A percentile compares a stretch with the other conserved stretches of the same genome.
Evolutionary conservation across 2,888 invertebrate species (phyloP).

Genomic region (Tiphia femorata): DNA sequence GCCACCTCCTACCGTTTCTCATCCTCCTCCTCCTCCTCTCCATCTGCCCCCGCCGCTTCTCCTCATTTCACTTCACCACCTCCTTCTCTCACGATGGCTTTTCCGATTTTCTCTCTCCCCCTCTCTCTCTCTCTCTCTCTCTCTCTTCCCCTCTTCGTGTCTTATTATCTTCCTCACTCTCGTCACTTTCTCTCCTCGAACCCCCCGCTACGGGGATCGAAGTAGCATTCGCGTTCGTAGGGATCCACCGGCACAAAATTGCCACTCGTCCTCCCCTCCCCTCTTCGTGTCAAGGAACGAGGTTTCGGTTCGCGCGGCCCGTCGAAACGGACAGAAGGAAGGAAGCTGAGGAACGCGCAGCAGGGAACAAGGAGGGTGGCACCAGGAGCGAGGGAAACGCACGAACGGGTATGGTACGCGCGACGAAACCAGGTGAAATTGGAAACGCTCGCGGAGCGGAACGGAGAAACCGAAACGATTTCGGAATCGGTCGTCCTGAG

Average conservation of each 20-base stretch:
- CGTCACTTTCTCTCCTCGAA: neutral
- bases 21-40: neutral
- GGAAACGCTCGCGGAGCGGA: constrained; percentile 39
- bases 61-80: no score
- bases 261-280: constrained; percentile 13
- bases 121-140: constrained; percentile 4
- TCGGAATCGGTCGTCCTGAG: constrained; percentile 16
- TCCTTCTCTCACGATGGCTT: neutral
- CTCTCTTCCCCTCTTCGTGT: constrained; percentile 5
- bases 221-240: constrained; percentile 27
- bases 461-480: constrained; percentile 33
- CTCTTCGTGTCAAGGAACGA: no score
- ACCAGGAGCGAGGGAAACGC: no score
- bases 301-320: constrained; percentile 28
- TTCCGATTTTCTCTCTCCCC: neutral
- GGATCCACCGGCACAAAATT: constrained; percentile 27
- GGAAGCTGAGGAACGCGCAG: no score
- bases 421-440: constrained; percentile 28
- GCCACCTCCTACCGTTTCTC: neutral
- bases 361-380: no score
- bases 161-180: no score
- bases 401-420: no score
- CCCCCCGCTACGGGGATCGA: constrained; percentile 11
- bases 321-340: no score
- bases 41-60: no score